Evolutionary conservation across 2,797 vertebrate genomes (phyloP).

Genomic region (Bovichtus diacanthus): DNA sequence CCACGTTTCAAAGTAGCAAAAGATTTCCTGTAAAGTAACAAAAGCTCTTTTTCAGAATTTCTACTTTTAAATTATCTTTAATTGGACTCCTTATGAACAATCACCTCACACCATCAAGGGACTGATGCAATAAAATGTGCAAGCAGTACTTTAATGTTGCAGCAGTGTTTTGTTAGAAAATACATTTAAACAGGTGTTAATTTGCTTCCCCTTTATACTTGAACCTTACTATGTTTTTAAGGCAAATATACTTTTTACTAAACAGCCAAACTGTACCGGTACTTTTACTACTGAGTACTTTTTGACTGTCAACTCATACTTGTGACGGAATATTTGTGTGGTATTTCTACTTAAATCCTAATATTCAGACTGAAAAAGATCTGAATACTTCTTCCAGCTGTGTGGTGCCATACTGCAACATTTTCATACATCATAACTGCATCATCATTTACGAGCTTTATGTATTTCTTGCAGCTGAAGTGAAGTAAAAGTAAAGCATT

Average conservation of each 20-base stretch:
- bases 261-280: neutral
- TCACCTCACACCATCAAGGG: neutral
- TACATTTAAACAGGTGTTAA: neutral
- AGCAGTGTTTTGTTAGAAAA: neutral
- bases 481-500: neutral
- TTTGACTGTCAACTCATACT: neutral
- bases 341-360: neutral
- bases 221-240: neutral
- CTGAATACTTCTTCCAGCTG: neutral
- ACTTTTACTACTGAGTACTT: neutral
- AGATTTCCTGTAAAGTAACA: constrained; percentile 25
- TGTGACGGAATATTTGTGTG: neutral
- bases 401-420: neutral
- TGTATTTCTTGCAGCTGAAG: neutral
- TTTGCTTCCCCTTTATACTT: neutral
- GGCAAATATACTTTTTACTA: neutral
- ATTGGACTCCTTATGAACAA: neutral
- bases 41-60: neutral
- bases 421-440: neutral
- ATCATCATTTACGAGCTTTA: neutral
- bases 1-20: constrained; percentile 29
- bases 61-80: neutral
- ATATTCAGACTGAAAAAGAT: neutral
- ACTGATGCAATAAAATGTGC: neutral
- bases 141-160: neutral